These are phyloP conservation scores for Nomada fabriciana DNA, from an alignment of 2,888 invertebrate species.

Conservation along the genomic window DNA sequence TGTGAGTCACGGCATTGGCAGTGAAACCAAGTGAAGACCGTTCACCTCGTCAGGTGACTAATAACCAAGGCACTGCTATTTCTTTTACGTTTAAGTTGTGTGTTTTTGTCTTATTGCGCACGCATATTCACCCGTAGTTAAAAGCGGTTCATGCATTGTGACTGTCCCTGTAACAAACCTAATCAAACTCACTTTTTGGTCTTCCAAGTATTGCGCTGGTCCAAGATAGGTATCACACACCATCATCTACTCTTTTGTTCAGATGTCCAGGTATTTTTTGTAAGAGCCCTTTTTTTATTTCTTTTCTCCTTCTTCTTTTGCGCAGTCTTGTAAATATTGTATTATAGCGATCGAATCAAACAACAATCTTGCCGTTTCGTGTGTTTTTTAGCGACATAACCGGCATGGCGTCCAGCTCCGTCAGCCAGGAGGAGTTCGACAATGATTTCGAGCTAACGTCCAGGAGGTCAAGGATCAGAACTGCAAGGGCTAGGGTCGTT, in stretches of 20 bases:
- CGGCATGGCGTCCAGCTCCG: slow-evolving; percentile 87
- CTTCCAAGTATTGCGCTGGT: slow-evolving; percentile 59
- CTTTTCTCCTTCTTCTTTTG: slow-evolving; percentile 45
- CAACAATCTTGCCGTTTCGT: neutral
- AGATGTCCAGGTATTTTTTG: slow-evolving; percentile 82
- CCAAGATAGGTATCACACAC: slow-evolving; percentile 70
- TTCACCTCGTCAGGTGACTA: slow-evolving; percentile 67
- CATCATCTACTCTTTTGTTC: slow-evolving; percentile 77
- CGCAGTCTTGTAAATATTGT: slow-evolving; percentile 27
- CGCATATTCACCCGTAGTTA: slow-evolving; percentile 52
- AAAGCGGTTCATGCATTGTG: slow-evolving; percentile 56
- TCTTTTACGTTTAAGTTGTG: slow-evolving; percentile 27
- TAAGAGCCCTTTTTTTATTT: slow-evolving; percentile 73
- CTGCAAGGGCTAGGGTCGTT: slow-evolving; percentile 84
- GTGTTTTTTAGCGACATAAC: slow-evolving; percentile 75
- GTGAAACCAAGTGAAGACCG: slow-evolving; percentile 53
- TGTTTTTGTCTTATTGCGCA: slow-evolving; percentile 46
- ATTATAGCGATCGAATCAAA: neutral
- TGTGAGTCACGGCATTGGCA: slow-evolving; percentile 72
- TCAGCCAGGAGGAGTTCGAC: slow-evolving; percentile 87
- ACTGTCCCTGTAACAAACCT: slow-evolving; percentile 60
- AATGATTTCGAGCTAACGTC: slow-evolving; percentile 86
- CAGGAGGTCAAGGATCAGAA: slow-evolving; percentile 85
- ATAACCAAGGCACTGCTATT: slow-evolving; percentile 38
- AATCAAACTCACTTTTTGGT: slow-evolving; percentile 56